Evolutionary conservation across 1,140 invertebrate genomes (phyloP).

Genomic region (Trichonephila clavipes): DNA sequence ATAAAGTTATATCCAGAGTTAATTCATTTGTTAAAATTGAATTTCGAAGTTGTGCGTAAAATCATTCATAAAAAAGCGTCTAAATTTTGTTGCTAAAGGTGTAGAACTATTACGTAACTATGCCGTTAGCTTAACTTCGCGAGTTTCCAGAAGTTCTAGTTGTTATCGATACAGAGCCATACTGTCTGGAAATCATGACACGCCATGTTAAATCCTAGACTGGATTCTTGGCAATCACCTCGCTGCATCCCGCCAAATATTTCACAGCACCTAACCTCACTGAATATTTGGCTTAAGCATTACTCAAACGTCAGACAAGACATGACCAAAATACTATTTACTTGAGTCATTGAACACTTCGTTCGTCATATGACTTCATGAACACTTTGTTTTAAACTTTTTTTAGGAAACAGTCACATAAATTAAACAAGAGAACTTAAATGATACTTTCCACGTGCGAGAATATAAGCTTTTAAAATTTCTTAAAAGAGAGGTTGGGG

Average conservation of each 20-base stretch:
- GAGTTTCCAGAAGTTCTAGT: neutral
- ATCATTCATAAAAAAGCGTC: too few relatives aligned
- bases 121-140: neutral
- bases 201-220: neutral
- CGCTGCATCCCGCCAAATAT: constrained; percentile 30
- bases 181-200: constrained; percentile 8
- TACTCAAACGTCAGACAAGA: constrained; percentile 35
- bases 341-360: neutral
- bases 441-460: too few relatives aligned
- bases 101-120: neutral
- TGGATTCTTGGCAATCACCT: constrained; percentile 46
- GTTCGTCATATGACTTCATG: neutral
- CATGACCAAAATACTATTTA: neutral
- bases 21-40: too few relatives aligned
- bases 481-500: too few relatives aligned
- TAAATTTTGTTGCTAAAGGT: too few relatives aligned
- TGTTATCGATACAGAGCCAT: constrained; percentile 26
- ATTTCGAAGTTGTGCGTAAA: too few relatives aligned
- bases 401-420: too few relatives aligned
- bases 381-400: neutral
- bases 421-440: too few relatives aligned
- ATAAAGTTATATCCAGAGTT: too few relatives aligned
- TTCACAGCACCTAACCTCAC: constrained; percentile 31
- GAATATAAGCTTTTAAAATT: too few relatives aligned
- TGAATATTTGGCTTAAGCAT: constrained; percentile 29